Percentiles rank a stretch among this genome's conserved stretches.
These are phyloP conservation scores for Eilema caniola DNA, from an alignment of 2,888 invertebrate species.

Conservation along the genomic window DNA sequence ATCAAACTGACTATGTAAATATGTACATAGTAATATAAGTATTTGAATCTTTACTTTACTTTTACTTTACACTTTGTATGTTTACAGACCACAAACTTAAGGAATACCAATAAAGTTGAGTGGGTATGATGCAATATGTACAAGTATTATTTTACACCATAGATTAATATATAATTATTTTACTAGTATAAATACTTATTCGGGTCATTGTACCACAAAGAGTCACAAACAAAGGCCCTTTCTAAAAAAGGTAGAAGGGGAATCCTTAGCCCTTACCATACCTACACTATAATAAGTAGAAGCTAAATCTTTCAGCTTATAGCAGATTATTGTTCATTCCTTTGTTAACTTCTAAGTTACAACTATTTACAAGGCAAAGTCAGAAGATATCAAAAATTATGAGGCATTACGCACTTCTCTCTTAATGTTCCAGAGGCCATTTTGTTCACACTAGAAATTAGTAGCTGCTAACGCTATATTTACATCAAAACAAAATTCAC, in stretches of 20 bases:
- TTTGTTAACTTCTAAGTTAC: not conserved
- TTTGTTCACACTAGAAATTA: constrained; percentile 14
- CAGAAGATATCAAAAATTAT: not conserved
- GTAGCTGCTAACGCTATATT: not conserved
- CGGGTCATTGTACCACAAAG: not conserved
- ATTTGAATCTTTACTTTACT: not conserved
- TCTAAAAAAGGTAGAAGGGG: not conserved
- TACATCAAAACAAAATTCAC: not conserved
- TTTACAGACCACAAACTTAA: not conserved
- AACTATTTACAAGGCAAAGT: not conserved
- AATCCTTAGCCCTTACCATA: not conserved
- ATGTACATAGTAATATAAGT: not conserved
- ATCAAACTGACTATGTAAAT: not conserved
- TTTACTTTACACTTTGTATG: not conserved
- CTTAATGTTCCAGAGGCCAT: constrained; percentile 19
- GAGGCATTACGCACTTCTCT: not conserved
- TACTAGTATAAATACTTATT: not conserved
- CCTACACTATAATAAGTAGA: not conserved
- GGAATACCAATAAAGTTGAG: not conserved
- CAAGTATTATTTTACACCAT: not conserved
- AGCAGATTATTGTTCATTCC: not conserved
- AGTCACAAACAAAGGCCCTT: not conserved
- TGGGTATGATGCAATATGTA: constrained; percentile 10
- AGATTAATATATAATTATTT: too few relatives aligned
- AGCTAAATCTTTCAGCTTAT: not conserved